Conservation (phyloP, 1,140 invertebrate species). For the Formica exsecta region DNA sequence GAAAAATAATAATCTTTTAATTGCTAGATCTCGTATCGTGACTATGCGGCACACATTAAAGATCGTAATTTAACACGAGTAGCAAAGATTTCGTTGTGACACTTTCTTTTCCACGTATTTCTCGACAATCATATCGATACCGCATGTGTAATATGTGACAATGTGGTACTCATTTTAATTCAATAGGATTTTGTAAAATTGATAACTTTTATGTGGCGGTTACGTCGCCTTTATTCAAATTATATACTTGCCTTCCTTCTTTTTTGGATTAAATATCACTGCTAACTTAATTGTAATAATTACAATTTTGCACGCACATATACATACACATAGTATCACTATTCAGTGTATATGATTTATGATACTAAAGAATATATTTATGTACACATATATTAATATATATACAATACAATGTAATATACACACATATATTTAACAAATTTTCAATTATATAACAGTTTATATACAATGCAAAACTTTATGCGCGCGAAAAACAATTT, state of each 20-base stretch:
- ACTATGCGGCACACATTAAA: constrained; percentile 22
- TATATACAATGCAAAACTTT: too few species aligned
- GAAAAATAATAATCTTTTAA: constrained; percentile 60
- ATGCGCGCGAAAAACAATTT: too few species aligned
- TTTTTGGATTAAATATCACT: background rate
- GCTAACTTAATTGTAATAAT: background rate
- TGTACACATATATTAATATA: background rate
- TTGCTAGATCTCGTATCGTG: constrained; percentile 49
- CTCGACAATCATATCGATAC: background rate
- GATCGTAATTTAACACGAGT: constrained; percentile 25
- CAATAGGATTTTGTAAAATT: background rate
- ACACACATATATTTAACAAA: background rate
- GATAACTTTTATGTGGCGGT: background rate
- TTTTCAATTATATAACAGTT: too few species aligned
- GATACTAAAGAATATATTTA: background rate
- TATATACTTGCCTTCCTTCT: background rate
- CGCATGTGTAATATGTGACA: background rate
- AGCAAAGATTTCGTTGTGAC: background rate
- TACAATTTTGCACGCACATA: background rate
- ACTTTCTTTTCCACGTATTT: background rate
- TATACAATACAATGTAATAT: background rate
- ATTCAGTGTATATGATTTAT: background rate
- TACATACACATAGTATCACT: background rate
- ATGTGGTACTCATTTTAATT: constrained; percentile 9
- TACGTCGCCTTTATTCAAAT: background rate